phyloP scores from a whole-genome alignment of 2,888 invertebrate species.

The Noctua janthina region DNA sequence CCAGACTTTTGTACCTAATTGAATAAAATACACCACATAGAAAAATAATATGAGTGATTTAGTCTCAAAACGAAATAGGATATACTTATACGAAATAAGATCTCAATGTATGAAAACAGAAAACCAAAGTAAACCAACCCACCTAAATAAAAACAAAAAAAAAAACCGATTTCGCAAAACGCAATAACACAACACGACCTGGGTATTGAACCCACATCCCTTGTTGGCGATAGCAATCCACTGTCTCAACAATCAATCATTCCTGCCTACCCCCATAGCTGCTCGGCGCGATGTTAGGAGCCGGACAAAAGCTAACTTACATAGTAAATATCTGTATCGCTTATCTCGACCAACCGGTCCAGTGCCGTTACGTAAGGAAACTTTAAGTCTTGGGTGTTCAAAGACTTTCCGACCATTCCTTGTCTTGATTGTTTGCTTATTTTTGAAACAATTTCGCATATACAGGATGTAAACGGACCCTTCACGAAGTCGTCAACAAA shows the following conservation, averaged over 20 bases:
- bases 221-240: not conserved
- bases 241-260: too few relatives aligned
- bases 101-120: not conserved
- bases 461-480: too few relatives aligned
- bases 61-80: not conserved
- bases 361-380: slow-evolving; percentile 21
- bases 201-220: not conserved
- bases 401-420: not conserved
- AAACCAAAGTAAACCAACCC: too few relatives aligned
- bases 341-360: slow-evolving; percentile 19
- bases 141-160: too few relatives aligned
- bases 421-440: not conserved
- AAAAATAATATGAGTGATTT: too few relatives aligned
- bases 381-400: slow-evolving; percentile 11
- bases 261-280: not conserved
- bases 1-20: not conserved
- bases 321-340: slow-evolving; percentile 7
- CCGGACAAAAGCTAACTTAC: not conserved
- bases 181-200: too few relatives aligned
- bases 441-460: not conserved
- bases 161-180: too few relatives aligned
- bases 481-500: too few relatives aligned
- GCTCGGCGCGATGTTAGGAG: not conserved
- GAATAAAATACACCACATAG: not conserved
- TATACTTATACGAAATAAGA: not conserved